Evolutionary conservation across 2,888 invertebrate species (phyloP).

Genomic region (Spialia ferax): DNA sequence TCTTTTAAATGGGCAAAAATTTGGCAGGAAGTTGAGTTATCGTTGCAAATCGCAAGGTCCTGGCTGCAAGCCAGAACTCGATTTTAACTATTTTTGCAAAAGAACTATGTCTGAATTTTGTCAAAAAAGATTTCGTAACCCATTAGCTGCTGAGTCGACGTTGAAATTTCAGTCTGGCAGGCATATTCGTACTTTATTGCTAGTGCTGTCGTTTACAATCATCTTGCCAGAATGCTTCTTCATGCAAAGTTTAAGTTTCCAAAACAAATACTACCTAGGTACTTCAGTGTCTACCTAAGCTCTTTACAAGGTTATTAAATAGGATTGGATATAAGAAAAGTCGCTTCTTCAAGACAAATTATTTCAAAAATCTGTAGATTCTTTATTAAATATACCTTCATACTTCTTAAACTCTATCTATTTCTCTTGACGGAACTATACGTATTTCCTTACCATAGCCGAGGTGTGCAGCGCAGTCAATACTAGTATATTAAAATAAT

Average conservation of each 20-base stretch:
- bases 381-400: too few relatives aligned
- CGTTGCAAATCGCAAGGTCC: slow-evolving; percentile 33
- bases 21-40: slow-evolving; percentile 40
- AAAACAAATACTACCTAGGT: too few relatives aligned
- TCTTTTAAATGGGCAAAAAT: slow-evolving; percentile 34
- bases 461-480: neutral
- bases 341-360: too few relatives aligned
- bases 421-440: too few relatives aligned
- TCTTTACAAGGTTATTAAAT: neutral
- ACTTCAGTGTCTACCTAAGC: too few relatives aligned
- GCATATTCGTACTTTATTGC: slow-evolving; percentile 20
- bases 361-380: too few relatives aligned
- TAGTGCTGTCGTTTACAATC: neutral
- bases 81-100: slow-evolving; percentile 18
- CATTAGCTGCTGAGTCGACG: slow-evolving; percentile 36
- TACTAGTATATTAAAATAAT: neutral
- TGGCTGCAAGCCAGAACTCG: slow-evolving; percentile 29
- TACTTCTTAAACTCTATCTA: too few relatives aligned
- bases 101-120: slow-evolving; percentile 35
- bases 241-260: slow-evolving; percentile 10
- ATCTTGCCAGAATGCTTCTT: slow-evolving; percentile 15
- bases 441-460: too few relatives aligned
- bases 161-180: slow-evolving; percentile 26
- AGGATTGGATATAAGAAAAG: too few relatives aligned
- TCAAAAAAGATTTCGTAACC: slow-evolving; percentile 38